Conservation (phyloP, 1,140 invertebrate genomes). For the Daktulosphaira vitifoliae region DNA sequence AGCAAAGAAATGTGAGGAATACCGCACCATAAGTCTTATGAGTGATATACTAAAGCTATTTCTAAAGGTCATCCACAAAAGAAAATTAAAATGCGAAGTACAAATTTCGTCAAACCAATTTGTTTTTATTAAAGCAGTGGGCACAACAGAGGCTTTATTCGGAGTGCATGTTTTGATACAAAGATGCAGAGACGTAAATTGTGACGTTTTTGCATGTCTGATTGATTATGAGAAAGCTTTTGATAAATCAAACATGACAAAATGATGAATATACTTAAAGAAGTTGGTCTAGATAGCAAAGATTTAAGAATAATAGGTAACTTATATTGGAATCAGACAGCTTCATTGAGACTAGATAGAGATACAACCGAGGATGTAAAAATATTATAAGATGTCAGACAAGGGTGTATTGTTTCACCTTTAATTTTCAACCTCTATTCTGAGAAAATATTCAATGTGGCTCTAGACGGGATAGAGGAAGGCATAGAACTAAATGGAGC, state of each 20-base stretch:
- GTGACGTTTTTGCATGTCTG: constrained; percentile 35
- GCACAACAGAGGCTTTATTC: constrained; percentile 38
- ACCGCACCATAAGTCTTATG: constrained; percentile 38
- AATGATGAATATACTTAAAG: background rate
- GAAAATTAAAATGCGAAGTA: constrained; percentile 31
- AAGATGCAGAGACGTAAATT: constrained; percentile 36
- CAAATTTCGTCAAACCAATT: constrained; percentile 34
- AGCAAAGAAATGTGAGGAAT: constrained; percentile 36
- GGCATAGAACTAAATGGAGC: background rate
- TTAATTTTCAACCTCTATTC: constrained; percentile 5
- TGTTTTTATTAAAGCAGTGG: constrained; percentile 36
- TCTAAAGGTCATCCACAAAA: constrained; percentile 37
- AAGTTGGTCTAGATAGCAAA: background rate
- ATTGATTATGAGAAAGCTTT: constrained; percentile 37
- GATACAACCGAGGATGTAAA: background rate
- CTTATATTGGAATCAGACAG: background rate
- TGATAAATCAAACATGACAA: constrained; percentile 29
- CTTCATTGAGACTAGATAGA: too few species aligned
- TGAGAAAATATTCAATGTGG: background rate
- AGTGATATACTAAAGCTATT: constrained; percentile 37
- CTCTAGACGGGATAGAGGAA: background rate
- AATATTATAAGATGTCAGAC: background rate
- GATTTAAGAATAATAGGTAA: constrained; percentile 3
- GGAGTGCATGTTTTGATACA: constrained; percentile 16
- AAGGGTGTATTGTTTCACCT: constrained; percentile 3